Conservation (phyloP, 2,888 invertebrate genomes). For the Sicus ferrugineus region DNA sequence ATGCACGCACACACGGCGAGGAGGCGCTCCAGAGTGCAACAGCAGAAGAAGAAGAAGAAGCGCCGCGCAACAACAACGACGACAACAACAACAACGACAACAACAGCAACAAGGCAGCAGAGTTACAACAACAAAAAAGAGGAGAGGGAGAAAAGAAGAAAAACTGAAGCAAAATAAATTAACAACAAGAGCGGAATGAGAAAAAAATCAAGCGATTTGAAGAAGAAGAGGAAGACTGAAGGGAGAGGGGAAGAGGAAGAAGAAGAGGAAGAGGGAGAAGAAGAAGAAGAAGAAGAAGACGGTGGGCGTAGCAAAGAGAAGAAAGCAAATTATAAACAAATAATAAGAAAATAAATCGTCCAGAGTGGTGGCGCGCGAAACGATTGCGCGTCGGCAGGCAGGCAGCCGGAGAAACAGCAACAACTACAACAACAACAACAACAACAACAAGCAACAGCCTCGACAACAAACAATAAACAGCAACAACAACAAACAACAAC, state of each 20-base stretch:
- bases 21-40: slow-evolving; percentile 23
- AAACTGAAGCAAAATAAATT: slow-evolving; percentile 22
- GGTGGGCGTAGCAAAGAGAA: neutral
- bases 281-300: neutral
- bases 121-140: slow-evolving; percentile 17
- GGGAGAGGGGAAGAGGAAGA: neutral
- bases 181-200: neutral
- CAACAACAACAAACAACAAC: neutral
- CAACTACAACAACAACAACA: slow-evolving; percentile 2
- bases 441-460: slow-evolving; percentile 9
- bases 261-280: neutral
- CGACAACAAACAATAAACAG: slow-evolving; percentile 1
- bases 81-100: slow-evolving; percentile 1
- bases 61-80: slow-evolving; percentile 17
- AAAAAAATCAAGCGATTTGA: slow-evolving; percentile 16
- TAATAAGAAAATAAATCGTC: neutral
- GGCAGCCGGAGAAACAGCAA: neutral
- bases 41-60: slow-evolving; percentile 37
- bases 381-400: neutral
- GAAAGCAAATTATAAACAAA: neutral
- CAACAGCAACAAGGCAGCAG: neutral
- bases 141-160: slow-evolving; percentile 33
- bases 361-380: neutral
- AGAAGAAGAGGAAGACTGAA: neutral
- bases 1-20: slow-evolving; percentile 1